A percentile compares a stretch with the other conserved stretches of the same genome.
Conservation (phyloP, 2,113 vertebrate genomes). For the Spheniscus mendiculus region DNA sequence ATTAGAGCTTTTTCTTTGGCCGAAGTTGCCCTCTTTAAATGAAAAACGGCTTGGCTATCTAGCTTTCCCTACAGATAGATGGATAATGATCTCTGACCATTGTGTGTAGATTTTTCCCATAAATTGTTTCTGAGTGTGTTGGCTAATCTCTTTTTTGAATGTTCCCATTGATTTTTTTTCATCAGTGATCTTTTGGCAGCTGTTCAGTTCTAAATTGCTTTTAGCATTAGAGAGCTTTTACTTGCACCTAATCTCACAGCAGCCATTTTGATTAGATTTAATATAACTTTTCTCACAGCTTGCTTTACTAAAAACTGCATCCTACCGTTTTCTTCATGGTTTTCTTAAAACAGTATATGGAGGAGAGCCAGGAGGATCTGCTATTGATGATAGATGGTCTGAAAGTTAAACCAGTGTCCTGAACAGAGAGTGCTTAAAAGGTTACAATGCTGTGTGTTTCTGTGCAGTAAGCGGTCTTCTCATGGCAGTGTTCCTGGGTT, state of each 20-base stretch:
- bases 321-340: background rate
- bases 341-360: background rate
- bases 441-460: background rate
- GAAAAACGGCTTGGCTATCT: background rate
- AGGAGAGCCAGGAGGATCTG: conserved; percentile 1
- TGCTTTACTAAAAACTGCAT: conserved; percentile 3
- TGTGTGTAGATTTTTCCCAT: conserved; percentile 54
- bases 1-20: background rate
- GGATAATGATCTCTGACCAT: conserved; percentile 36
- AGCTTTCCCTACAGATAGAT: background rate
- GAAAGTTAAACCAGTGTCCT: background rate
- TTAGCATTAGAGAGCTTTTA: conserved; percentile 61
- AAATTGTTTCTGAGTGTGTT: conserved; percentile 43
- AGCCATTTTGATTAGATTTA: conserved; percentile 58
- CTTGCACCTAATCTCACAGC: conserved; percentile 44
- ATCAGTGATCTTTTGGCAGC: conserved; percentile 57
- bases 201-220: conserved; percentile 61
- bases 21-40: background rate
- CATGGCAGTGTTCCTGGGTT: background rate
- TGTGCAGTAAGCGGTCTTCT: background rate
- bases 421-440: background rate
- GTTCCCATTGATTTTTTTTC: conserved; percentile 44
- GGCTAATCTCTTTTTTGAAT: conserved; percentile 59
- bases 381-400: background rate
- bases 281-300: background rate